Evolutionary conservation across 2,888 invertebrate species (phyloP).

Genomic region (Tenthredo notha): DNA sequence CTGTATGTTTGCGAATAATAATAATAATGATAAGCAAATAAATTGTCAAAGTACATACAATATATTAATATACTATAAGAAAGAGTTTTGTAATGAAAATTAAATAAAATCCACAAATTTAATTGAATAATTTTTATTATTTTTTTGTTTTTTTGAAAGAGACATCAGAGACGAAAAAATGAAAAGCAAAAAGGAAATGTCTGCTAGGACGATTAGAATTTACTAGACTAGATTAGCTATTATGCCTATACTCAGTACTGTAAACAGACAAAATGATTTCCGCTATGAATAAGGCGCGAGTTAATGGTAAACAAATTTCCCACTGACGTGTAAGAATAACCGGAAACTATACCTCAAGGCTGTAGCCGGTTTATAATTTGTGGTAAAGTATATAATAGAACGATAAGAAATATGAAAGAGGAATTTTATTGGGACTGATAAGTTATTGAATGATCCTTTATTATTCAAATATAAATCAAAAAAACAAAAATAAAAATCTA

Average conservation of each 20-base stretch:
- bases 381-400: not conserved
- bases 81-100: too few relatives aligned
- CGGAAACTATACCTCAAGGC: not conserved
- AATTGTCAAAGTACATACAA: too few relatives aligned
- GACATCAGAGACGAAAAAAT: not conserved
- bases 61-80: too few relatives aligned
- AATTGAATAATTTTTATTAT: too few relatives aligned
- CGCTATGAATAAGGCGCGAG: not conserved
- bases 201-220: not conserved
- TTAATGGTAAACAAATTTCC: not conserved
- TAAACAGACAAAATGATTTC: not conserved
- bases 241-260: not conserved
- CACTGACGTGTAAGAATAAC: conserved; percentile 1
- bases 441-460: not conserved
- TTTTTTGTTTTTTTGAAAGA: too few relatives aligned
- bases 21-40: not conserved
- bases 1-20: not conserved
- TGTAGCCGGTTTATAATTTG: not conserved
- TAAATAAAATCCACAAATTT: not conserved
- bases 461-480: not conserved
- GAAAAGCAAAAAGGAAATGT: not conserved
- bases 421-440: not conserved
- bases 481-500: not conserved
- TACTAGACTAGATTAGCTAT: not conserved
- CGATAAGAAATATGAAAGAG: not conserved